A percentile compares a stretch with the other conserved stretches of the same genome.
These are phyloP conservation scores for Seriola rivoliana DNA, from an alignment of 2,113 vertebrate genomes.

Conservation along the genomic window DNA sequence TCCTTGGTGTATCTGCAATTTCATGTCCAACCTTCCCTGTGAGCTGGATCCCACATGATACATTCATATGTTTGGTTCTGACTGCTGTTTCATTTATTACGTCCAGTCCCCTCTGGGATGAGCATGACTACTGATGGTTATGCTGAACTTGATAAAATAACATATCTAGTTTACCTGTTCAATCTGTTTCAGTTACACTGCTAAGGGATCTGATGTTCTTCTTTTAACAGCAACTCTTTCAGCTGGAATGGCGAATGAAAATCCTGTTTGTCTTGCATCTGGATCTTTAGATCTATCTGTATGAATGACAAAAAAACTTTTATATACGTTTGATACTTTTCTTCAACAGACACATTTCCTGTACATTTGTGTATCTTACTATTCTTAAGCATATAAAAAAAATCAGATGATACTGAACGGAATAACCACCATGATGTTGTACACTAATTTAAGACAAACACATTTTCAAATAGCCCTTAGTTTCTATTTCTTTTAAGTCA, in stretches of 20 bases:
- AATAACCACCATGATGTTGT: not conserved
- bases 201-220: too few relatives aligned
- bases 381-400: not conserved
- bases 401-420: not conserved
- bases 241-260: not conserved
- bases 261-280: not conserved
- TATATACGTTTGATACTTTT: not conserved
- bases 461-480: not conserved
- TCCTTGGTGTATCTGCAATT: not conserved
- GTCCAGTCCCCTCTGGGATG: too few relatives aligned
- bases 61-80: too few relatives aligned
- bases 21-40: not conserved
- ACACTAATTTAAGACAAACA: not conserved
- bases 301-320: not conserved
- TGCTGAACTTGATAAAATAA: too few relatives aligned
- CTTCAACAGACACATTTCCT: not conserved
- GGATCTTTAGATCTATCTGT: not conserved
- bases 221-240: too few relatives aligned
- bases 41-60: not conserved
- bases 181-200: too few relatives aligned
- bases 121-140: too few relatives aligned
- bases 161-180: too few relatives aligned
- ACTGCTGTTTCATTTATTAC: not conserved
- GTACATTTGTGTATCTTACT: not conserved
- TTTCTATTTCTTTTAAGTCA: conserved; percentile 26